Evolutionary conservation across 2,797 vertebrate genomes (phyloP).

Genomic region (Danio kyathit): DNA sequence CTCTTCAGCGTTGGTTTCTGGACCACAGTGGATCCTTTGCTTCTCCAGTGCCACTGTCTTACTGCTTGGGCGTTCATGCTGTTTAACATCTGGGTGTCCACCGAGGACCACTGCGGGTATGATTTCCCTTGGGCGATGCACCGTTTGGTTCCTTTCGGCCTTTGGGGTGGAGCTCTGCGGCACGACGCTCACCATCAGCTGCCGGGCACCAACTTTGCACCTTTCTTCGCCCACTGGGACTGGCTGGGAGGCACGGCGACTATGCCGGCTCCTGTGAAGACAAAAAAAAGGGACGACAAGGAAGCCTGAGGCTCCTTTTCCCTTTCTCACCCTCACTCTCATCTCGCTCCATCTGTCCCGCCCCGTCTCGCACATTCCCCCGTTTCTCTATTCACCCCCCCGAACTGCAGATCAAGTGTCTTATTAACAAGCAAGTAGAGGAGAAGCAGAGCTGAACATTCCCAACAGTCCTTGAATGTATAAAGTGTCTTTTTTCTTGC

Average conservation of each 20-base stretch:
- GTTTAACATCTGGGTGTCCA: constrained; percentile 83
- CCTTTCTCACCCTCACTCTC: constrained; percentile 18
- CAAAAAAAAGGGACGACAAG: constrained; percentile 49
- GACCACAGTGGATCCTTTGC: constrained; percentile 81
- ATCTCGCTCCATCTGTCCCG: constrained; percentile 17
- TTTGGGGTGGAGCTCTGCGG: constrained; percentile 82
- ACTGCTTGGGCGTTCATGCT: constrained; percentile 85
- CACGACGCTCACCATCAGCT: constrained; percentile 82
- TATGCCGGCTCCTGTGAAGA: constrained; percentile 26
- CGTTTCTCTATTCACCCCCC: constrained; percentile 33
- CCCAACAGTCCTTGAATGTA: constrained; percentile 23
- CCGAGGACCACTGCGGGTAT: constrained; percentile 86
- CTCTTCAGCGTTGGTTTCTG: constrained; percentile 83
- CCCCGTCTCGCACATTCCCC: constrained; percentile 35
- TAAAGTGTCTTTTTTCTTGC: constrained; percentile 48
- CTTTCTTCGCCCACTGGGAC: constrained; percentile 86
- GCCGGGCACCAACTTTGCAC: constrained; percentile 82
- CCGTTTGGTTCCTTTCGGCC: constrained; percentile 81
- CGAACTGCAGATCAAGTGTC: constrained; percentile 24
- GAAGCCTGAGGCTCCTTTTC: constrained; percentile 62
- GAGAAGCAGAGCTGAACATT: constrained; percentile 18
- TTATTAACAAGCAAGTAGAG: constrained; percentile 47
- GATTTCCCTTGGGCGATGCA: constrained; percentile 84
- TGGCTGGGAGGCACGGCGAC: constrained; percentile 77
- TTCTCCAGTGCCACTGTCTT: constrained; percentile 84